phyloP scores from a whole-genome alignment of 2,113 vertebrate species.

The Pampusana beccarii region DNA sequence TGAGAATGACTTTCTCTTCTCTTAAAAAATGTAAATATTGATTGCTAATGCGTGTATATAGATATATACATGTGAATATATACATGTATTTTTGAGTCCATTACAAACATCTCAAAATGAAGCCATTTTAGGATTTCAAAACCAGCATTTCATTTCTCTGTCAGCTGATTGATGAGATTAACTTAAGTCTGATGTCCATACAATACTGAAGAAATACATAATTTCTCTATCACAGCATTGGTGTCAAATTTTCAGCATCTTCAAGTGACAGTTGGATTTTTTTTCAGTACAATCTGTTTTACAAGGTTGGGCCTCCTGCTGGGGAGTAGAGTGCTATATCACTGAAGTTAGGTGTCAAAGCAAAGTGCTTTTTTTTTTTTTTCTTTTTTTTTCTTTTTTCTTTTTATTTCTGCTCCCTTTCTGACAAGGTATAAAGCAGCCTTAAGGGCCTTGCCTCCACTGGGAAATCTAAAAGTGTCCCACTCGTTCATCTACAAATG shows the following conservation, averaged over 20 bases:
- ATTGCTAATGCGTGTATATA: neutral
- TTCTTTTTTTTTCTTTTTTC: neutral
- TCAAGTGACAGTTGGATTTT: neutral
- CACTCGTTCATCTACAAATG: constrained; percentile 20
- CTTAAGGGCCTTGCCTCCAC: constrained; percentile 24
- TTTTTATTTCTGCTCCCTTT: neutral
- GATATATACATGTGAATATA: accelerated
- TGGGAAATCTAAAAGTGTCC: constrained; percentile 44
- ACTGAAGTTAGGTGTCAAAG: constrained; percentile 15
- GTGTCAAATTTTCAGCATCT: constrained; percentile 1
- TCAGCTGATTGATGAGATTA: neutral
- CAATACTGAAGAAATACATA: neutral
- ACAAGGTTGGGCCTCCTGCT: constrained; percentile 23
- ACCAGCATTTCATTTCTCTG: neutral
- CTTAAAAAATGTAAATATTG: neutral
- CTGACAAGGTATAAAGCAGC: constrained; percentile 2
- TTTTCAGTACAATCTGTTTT: neutral
- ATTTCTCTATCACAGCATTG: neutral
- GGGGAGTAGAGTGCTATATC: constrained; percentile 8
- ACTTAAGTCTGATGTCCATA: neutral
- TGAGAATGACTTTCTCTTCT: neutral
- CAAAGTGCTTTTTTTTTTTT: neutral
- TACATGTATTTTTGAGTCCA: neutral
- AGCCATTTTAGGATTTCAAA: neutral
- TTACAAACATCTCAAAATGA: neutral